Evolutionary conservation across 2,888 invertebrate species (phyloP).

Genomic region (Candidula unifasciata): DNA sequence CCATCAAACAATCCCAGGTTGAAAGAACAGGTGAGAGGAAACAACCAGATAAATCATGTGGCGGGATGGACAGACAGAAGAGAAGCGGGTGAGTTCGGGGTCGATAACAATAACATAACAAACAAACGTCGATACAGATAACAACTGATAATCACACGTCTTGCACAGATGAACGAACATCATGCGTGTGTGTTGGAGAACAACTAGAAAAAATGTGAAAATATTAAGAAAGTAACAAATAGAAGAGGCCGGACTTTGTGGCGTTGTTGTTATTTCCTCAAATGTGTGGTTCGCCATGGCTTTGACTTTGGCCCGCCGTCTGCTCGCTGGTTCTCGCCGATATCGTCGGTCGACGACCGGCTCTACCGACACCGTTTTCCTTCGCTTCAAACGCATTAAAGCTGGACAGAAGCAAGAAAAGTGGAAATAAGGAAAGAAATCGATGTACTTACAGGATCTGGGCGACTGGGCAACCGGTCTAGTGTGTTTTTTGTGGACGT

Average conservation of each 20-base stretch:
- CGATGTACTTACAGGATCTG: background rate
- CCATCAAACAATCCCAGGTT: too few relatives aligned
- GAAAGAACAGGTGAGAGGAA: background rate
- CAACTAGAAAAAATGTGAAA: background rate
- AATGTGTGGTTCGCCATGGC: background rate
- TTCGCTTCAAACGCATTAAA: too few relatives aligned
- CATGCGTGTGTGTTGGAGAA: too few relatives aligned
- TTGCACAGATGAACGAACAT: background rate
- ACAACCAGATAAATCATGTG: background rate
- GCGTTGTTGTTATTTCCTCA: conserved; percentile 1
- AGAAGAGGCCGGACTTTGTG: background rate
- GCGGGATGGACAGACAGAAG: background rate
- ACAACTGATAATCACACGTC: background rate
- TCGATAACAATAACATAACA: background rate
- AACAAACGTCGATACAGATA: background rate
- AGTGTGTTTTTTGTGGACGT: conserved; percentile 12
- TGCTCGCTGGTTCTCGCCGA: conserved; percentile 13
- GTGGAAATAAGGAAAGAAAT: background rate
- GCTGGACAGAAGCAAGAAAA: too few relatives aligned
- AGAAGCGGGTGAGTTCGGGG: background rate
- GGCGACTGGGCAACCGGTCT: background rate
- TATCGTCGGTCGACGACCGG: conserved; percentile 1
- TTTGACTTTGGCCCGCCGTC: conserved; percentile 10
- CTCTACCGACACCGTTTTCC: too few relatives aligned
- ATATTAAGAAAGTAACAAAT: background rate